phyloP scores from a whole-genome alignment of 2,113 vertebrate genomes.

The Hemicordylus capensis region DNA sequence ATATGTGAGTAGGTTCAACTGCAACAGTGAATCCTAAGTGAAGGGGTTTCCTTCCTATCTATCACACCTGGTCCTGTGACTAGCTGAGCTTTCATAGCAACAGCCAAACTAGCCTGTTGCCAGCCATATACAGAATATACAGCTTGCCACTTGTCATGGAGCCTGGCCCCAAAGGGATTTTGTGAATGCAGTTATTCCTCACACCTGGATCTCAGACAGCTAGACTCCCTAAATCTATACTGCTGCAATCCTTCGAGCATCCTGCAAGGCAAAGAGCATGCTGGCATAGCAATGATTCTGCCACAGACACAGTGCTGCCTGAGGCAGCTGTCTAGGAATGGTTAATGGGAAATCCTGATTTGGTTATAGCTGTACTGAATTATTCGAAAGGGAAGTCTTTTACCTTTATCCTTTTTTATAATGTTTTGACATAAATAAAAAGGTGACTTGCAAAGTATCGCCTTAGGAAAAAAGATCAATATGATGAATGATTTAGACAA shows the following conservation, averaged over 20 bases:
- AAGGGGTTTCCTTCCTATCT: not conserved
- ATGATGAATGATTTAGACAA: not conserved
- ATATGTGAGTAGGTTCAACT: not conserved
- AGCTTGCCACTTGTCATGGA: not conserved
- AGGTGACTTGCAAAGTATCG: conserved; percentile 3
- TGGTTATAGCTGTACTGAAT: not conserved
- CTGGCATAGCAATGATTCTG: not conserved
- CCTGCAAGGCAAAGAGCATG: not conserved
- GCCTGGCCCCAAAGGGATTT: not conserved
- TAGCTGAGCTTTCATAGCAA: not conserved
- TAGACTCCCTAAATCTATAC: not conserved
- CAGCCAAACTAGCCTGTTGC: not conserved
- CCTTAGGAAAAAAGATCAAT: not conserved
- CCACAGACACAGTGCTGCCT: not conserved
- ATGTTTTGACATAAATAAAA: conserved; percentile 8
- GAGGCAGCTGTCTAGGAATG: not conserved
- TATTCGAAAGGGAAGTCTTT: not conserved
- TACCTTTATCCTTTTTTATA: not conserved
- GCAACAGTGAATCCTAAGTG: not conserved
- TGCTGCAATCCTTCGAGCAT: not conserved
- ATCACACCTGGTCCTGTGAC: not conserved
- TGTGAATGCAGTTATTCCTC: not conserved
- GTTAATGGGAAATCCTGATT: not conserved
- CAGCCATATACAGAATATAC: not conserved
- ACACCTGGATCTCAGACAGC: not conserved